Evolutionary conservation across 2,797 vertebrate genomes (phyloP), one percentile per base, ranked within the genome.

Genomic region (Eurystomus glaucurus): DNA sequence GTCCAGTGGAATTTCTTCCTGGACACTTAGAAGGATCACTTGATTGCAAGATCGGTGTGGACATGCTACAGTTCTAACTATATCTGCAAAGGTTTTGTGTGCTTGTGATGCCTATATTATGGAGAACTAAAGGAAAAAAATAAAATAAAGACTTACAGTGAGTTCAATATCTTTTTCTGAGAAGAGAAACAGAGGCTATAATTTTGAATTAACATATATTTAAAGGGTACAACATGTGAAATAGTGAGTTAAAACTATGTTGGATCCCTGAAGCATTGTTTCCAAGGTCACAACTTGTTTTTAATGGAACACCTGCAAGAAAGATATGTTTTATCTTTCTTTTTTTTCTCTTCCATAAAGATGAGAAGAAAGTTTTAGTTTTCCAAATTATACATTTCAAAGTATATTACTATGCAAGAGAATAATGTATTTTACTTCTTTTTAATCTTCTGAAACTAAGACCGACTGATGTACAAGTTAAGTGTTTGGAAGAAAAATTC

Each of bases 401-500:
- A 91, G n/a, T 65, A 14, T 41, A 41, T 45, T 37, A 31, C 10
- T 58, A 8, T 76, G 22, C 26, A 66, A 66, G 9, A 8, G 35
- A 88, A 64, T 85, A 78, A 79, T 75, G 35, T 25, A 74, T 74
- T 89, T 78, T 80, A 2, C 26, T 86, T 78, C 17, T 68, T 85
- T 94, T 81, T 65, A 75, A 60, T 75, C 0, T 78, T 77, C 46
- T 86, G 39, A 93, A 80, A 75, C 22, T 76, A 29, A 39, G 58
- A 29, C 10, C 41, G 62, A 85, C 17, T 84, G 76, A 82, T 76
- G 14, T 66, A 35, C 23, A 80, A 85, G 35, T 72, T 72, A 81
- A 87, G 13, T 28, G 10, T 81, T 92, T 68, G 61, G 82, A 95
- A 95, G 68, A 93, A 94, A 93, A 88, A 61, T 25, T 62, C 55